Conservation (phyloP, 2,888 invertebrate species). For the Drosophila monieri region DNA sequence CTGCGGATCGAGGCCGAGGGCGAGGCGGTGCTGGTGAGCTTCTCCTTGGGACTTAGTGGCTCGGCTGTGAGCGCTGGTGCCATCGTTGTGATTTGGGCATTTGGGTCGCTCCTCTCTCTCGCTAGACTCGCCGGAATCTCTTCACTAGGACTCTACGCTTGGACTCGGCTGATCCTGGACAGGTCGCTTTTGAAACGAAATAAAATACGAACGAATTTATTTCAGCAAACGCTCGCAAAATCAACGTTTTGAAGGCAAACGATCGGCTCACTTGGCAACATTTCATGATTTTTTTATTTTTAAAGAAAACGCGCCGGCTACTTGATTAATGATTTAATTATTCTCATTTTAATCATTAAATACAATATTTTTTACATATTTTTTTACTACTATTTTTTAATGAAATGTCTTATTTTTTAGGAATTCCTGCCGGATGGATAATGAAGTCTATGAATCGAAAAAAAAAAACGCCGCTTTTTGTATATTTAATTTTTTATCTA, state of each 20-base stretch:
- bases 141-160: constrained; percentile 7
- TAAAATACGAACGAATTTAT: constrained; percentile 10
- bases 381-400: background rate
- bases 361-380: background rate
- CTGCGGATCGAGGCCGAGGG: constrained; percentile 62
- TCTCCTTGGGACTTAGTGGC: constrained; percentile 85
- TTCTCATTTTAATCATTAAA: background rate
- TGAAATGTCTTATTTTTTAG: background rate
- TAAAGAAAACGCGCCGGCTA: background rate
- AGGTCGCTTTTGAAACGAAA: constrained; percentile 22
- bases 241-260: constrained; percentile 13
- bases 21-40: constrained; percentile 83
- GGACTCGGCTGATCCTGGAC: constrained; percentile 16
- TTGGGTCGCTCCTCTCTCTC: constrained; percentile 39
- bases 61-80: constrained; percentile 97
- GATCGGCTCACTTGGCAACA: background rate
- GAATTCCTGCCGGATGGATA: background rate
- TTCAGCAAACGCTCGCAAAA: constrained; percentile 5
- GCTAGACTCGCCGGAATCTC: constrained; percentile 1
- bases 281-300: background rate
- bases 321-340: background rate
- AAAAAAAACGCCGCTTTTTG: constrained; percentile 7
- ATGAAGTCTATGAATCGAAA: background rate
- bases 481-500: constrained; percentile 30
- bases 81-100: constrained; percentile 86